These are phyloP conservation scores for Temnothorax ravouxi DNA, from an alignment of 2,888 invertebrate species.

Conservation along the genomic window DNA sequence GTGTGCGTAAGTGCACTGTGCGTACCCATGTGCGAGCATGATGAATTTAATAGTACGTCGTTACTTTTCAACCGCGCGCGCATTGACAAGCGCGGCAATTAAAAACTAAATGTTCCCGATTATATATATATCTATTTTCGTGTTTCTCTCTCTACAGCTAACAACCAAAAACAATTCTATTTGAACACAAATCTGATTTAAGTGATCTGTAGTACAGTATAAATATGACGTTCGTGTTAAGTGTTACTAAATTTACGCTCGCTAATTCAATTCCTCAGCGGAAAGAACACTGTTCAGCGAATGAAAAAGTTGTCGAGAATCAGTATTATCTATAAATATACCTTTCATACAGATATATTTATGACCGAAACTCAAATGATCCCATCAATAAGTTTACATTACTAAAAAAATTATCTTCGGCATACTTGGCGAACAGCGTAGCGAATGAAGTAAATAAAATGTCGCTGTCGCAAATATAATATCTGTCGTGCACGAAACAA, in stretches of 20 bases:
- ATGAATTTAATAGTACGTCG: slow-evolving; percentile 20
- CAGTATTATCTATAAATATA: background rate
- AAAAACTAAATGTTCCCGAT: slow-evolving; percentile 14
- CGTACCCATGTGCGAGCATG: no score
- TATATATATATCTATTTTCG: background rate
- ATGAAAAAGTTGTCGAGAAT: background rate
- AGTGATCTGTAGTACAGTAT: background rate
- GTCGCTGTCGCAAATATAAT: slow-evolving; percentile 1
- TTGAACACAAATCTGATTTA: background rate
- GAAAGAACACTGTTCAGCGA: background rate
- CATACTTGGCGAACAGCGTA: background rate
- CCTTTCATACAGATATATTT: background rate
- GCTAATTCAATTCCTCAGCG: background rate
- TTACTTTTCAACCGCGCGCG: slow-evolving; percentile 13
- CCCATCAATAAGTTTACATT: background rate
- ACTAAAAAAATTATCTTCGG: background rate
- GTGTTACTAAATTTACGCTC: background rate
- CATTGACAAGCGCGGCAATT: slow-evolving; percentile 3
- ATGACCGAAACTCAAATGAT: background rate
- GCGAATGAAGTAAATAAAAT: background rate
- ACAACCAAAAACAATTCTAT: background rate
- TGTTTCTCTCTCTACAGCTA: background rate
- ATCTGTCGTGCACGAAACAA: background rate
- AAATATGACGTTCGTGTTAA: background rate
- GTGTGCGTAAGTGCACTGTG: background rate